These are phyloP conservation scores for Physocephala rufipes DNA, from an alignment of 2,888 invertebrate genomes.

Conservation along the genomic window DNA sequence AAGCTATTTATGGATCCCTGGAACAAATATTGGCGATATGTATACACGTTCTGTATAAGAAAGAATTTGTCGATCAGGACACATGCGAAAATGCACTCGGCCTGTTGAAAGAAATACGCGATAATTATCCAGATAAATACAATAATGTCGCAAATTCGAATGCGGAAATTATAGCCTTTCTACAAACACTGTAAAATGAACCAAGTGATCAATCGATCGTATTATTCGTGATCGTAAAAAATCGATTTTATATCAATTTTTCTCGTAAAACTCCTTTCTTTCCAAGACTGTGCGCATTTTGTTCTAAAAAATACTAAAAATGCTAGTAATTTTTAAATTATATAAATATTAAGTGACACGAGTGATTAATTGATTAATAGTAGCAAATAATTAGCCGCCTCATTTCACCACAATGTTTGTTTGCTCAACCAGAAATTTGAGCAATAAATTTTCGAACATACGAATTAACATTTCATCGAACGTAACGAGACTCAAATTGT, in stretches of 20 bases:
- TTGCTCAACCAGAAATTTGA: constrained; percentile 22
- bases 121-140: constrained; percentile 70
- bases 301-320: constrained; percentile 27
- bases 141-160: constrained; percentile 64
- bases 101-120: constrained; percentile 69
- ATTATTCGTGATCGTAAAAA: not conserved
- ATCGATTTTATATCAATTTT: constrained; percentile 11
- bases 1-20: constrained; percentile 68
- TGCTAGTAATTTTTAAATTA: constrained; percentile 7
- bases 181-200: constrained; percentile 57
- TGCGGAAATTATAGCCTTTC: constrained; percentile 57
- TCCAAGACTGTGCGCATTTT: constrained; percentile 42
- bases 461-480: constrained; percentile 1
- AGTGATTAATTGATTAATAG: constrained; percentile 13
- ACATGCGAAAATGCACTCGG: constrained; percentile 62
- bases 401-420: constrained; percentile 14
- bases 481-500: constrained; percentile 11
- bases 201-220: not conserved
- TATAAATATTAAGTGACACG: constrained; percentile 4
- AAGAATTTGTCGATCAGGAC: constrained; percentile 65
- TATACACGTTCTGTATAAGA: constrained; percentile 69
- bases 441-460: not conserved
- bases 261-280: constrained; percentile 25
- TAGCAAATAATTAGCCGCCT: constrained; percentile 19
- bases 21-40: constrained; percentile 69